Conservation (phyloP, 2,888 invertebrate genomes). For the Nephrotoma appendiculata region DNA sequence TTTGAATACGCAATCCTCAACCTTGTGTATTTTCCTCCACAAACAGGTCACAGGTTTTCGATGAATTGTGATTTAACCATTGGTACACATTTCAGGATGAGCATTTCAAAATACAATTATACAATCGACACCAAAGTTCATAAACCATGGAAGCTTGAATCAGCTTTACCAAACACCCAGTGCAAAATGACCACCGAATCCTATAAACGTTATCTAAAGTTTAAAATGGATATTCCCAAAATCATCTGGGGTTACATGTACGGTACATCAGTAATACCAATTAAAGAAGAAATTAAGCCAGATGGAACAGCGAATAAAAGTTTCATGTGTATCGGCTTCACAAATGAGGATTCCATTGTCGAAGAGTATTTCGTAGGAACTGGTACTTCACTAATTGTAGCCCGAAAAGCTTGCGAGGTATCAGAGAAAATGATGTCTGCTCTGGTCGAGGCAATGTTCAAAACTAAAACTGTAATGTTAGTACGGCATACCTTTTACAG, state of each 20-base stretch:
- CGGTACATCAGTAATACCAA: constrained; percentile 40
- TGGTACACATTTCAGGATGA: constrained; percentile 43
- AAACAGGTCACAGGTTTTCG: constrained; percentile 35
- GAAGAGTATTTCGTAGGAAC: constrained; percentile 41
- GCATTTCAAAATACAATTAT: constrained; percentile 33
- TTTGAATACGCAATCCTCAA: constrained; percentile 45
- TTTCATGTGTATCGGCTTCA: constrained; percentile 52
- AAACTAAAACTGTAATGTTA: constrained; percentile 44
- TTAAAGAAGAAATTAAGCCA: not conserved
- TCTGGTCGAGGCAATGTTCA: constrained; percentile 45
- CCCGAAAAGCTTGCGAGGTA: constrained; percentile 34
- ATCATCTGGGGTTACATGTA: constrained; percentile 41
- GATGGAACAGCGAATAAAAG: constrained; percentile 22
- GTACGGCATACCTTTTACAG: constrained; percentile 47
- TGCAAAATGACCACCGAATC: constrained; percentile 33
- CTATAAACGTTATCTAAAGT: constrained; percentile 35
- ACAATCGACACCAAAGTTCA: constrained; percentile 30
- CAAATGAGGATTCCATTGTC: constrained; percentile 36
- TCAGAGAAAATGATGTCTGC: constrained; percentile 46
- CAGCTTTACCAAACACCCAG: constrained; percentile 30
- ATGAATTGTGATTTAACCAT: constrained; percentile 52
- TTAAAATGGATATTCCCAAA: constrained; percentile 34
- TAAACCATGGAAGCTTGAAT: constrained; percentile 24
- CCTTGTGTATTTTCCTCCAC: constrained; percentile 40
- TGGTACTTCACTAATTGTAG: constrained; percentile 38